Evolutionary conservation across 2,888 invertebrate species (phyloP).

Genomic region (Subacronicta megacephala): DNA sequence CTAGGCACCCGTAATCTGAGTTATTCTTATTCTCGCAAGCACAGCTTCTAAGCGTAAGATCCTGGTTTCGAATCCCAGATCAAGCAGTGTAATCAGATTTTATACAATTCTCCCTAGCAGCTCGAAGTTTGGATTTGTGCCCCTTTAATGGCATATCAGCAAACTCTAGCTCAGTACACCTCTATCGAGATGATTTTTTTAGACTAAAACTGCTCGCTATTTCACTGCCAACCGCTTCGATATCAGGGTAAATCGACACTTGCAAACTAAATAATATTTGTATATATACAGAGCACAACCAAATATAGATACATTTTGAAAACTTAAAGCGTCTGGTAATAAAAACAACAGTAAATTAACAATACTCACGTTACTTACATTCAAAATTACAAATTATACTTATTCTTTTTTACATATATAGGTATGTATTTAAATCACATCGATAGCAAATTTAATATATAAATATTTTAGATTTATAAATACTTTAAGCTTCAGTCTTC

Average conservation of each 20-base stretch:
- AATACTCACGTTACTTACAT: not conserved
- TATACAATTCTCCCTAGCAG: no score
- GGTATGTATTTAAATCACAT: conserved; percentile 10
- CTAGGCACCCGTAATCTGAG: no score
- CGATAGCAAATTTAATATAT: conserved; percentile 30
- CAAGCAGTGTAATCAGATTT: no score
- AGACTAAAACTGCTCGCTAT: no score
- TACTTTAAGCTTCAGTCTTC: conserved; percentile 75
- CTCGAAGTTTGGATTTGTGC: no score
- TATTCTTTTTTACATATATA: conserved; percentile 12
- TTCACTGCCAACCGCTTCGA: not conserved
- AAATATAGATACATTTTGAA: not conserved
- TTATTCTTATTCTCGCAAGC: no score
- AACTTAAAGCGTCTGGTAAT: not conserved
- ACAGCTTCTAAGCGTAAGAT: no score
- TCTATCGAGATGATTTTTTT: no score
- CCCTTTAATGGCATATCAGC: no score
- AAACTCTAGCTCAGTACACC: no score
- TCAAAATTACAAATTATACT: not conserved
- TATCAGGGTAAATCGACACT: not conserved
- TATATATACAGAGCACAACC: conserved; percentile 3
- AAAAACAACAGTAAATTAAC: not conserved
- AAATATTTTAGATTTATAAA: conserved; percentile 48
- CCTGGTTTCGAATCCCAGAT: no score
- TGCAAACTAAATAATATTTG: conserved; percentile 7